Conservation (phyloP, 2,888 invertebrate genomes). For the Andrena camellia region DNA sequence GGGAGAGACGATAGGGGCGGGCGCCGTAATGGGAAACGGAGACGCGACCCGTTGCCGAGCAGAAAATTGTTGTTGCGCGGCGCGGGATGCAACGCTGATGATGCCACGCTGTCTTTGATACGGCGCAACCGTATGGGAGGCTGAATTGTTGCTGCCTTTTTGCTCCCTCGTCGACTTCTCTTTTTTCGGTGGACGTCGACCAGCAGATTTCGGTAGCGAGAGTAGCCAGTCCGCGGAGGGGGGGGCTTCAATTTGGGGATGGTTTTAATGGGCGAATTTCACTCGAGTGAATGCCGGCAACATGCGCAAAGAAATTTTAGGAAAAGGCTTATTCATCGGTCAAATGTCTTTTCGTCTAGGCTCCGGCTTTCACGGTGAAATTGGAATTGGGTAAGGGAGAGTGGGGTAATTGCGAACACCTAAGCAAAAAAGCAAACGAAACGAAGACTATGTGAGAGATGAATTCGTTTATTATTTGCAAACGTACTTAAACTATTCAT, state of each 20-base stretch:
- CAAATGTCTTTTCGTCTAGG: not conserved
- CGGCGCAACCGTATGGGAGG: no score
- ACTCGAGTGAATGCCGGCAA: not conserved
- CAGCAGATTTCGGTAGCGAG: not conserved
- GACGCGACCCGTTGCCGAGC: conserved; percentile 19
- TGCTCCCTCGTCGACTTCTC: not conserved
- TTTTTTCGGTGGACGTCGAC: not conserved
- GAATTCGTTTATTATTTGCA: no score
- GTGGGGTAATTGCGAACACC: no score
- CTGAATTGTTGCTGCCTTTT: not conserved
- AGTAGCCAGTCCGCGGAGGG: not conserved
- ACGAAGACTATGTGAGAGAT: no score
- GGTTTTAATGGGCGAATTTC: conserved; percentile 5
- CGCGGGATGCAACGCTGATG: conserved; percentile 2
- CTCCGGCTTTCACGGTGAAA: not conserved
- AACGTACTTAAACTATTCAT: no score
- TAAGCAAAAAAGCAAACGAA: no score
- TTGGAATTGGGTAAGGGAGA: no score
- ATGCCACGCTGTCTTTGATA: conserved; percentile 32
- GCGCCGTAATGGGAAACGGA: conserved; percentile 43
- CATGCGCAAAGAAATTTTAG: not conserved
- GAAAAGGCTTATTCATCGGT: conserved; percentile 3
- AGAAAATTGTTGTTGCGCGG: conserved; percentile 36
- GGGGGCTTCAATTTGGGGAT: not conserved
- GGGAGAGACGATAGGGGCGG: conserved; percentile 18